Evolutionary conservation across 2,888 invertebrate genomes (phyloP), one percentile per base, ranked within the genome.

Genomic region (Thymelicus lineola): DNA sequence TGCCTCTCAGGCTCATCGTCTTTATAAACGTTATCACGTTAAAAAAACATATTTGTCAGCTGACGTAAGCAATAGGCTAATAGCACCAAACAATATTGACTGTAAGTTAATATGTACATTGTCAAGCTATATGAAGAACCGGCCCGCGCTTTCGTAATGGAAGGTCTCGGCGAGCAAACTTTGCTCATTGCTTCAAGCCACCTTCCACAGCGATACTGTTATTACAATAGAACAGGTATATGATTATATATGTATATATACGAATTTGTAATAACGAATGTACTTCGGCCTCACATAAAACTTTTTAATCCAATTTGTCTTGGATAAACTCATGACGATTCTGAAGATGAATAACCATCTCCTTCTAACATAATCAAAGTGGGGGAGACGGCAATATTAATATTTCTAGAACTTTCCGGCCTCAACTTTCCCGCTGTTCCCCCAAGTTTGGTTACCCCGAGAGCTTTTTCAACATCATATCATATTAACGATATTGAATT

Each of bases 121-220:
- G 61, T 61, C 10, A 61, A 46, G 7, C 15, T 7, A 5, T n/a
- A 5, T 2, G 17, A n/a, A 7, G 17, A 42, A 55, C 45, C 55
- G 45, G 28, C 46, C 46, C 6, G 14, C 20, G 46, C 35, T 42
- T 5, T 28, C 45, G 28, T 20, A 64, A 64, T 46, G 62, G 46
- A 50, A 62, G 62, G 48, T 42, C 59, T 57, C 45, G 12, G 57
- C 65, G 57, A 65, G 42, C 57, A 65, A 65, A 65, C 65, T 65
- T 65, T 57, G 57, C 17, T 65, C 57, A 45, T 65, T 45, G 55
- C 64, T 64, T 20, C 65, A 65, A 45, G 45, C 57, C 65, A 65
- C 57, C 65, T 65, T 45, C 55, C 9, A 57, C 42, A 7, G 64
- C 45, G 65, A 65, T 65, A 55, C 45, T 28, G 7, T 42, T 42